Evolutionary conservation across 2,113 vertebrate species (phyloP), one percentile per base, ranked within the genome.

Genomic region (Dipodomys stephensi): DNA sequence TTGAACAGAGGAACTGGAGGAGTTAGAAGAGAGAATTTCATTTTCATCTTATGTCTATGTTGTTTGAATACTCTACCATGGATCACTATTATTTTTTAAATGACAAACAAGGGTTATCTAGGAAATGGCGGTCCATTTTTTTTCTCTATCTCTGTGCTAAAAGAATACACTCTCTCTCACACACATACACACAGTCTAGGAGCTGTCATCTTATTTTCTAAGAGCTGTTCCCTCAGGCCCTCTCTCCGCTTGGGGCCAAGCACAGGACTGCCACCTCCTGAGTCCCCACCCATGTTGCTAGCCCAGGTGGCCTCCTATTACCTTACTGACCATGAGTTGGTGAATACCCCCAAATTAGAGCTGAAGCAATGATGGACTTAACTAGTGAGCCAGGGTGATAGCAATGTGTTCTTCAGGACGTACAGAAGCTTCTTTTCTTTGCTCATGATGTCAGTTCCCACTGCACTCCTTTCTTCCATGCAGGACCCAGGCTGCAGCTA

Each of bases 31-130:
- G 30, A 84, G 46, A 87, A 69, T 88, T n/a, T 39, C 53, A 78
- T 88, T 90, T 94, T 88, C 39, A 83, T 88, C 92, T 83, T 88
- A 16, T 76, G 46, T 87, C 79, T 93, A 72, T 94, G 91, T 94
- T 83, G 44, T 96, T 93, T 80, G 25, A 78, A 80, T 73, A 49
- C 30, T 92, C 39, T 76, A 16, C 74, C 85, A 44, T 30, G 18
- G 60, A 53, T 92, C 32, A 64, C 74, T 83, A 69, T 86, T 84
- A 88, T 82, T 95, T 93, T 88, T 18, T 53, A 81, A 89, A 57
- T 64, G 80, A 96, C 93, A 88, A 85, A 57, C 53, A 60, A 32
- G 15, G 49, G 19, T 92, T 88, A 90, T 68, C 71, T 80, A n/a
- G 79, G 71, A 92, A 93, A 94, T 92, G 53, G 49, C 30, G 62